Base-by-base conservation (phyloP, 2,113 vertebrate species). In the Microtus richardsoni region DNA sequence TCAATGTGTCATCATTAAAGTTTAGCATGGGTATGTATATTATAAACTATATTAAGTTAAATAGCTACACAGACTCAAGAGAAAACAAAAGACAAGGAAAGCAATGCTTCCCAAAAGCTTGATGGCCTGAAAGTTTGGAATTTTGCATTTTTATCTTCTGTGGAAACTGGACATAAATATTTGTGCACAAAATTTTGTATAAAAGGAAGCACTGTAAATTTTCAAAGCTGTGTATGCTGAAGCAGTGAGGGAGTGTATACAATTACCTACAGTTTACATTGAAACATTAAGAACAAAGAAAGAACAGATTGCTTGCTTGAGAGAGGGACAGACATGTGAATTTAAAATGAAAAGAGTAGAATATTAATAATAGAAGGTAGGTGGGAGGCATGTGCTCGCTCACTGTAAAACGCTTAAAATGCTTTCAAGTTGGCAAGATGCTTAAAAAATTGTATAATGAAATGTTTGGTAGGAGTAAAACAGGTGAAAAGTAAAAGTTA, bases 1-100 rank as follows among this genome's bases (percentile, higher is more conserved):
- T 60, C 91, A 88, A 86, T 71, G n/a, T 66, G 47, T 79, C 30
- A 86, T 87, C 78, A 68, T 54, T 80, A 95, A 91, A 62, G 9
- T 82, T 13, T 91, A 79, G 28, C 83, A 87, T 70, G 89, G 88
- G 80, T 54, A 47, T 86, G 21, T 79, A 10, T 71, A 89, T 89
- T 60, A 91, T 88, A 93, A 93, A 28, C 87, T 83, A 44, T 80
- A 54, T 3, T 83, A 75, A 94, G 64, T 89, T 95, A 70, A 88
- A 79, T 79, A 94, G 89, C 44, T 71, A 9, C 54, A 66, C 2
- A 64, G 12, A 85, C 8, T 19, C 7, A 84, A 68, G 2, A 86
- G 39, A 89, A 96, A 86, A 91, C 41, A 66, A 95, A 96, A 92
- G 5, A 21, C 7, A 8, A 73, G 10, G 30, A 80, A 94, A 44